Base-by-base conservation (phyloP, 2,797 vertebrate genomes). In the Micromesistius poutassou region DNA sequence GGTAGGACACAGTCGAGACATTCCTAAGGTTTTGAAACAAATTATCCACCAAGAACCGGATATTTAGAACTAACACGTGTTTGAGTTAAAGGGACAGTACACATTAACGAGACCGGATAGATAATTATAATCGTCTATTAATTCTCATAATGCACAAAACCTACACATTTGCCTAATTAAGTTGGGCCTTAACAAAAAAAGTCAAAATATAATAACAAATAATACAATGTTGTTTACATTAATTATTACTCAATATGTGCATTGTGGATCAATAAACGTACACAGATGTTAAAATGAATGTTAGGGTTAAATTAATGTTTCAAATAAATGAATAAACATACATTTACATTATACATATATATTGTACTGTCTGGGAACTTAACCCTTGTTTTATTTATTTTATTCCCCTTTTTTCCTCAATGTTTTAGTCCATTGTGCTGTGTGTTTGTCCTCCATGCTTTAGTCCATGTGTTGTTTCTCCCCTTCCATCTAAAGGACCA, bases 31-130 rank as follows among this genome's bases (percentile, higher is more conserved):
- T 68, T 68, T 68, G 25, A 68, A 68, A 68, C 25, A 25, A 62
- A 25, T 25, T 68, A 2, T 28, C 7, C 62, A 28, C 22, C 22
- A 25, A n/a, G 1, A 62, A 85, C 86, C 91, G 91, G 90, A 93
- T 90, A 84, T 93, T 90, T 91, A 85, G 77, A n/a, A 7, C 40
- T 19, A 84, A 83, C 87, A 91, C 90, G 92, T 91, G 90, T 2
- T 82, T 36, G 0, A 14, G 46, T 94, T 92, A 92, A 94, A 93
- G 92, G 71, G 86, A 83, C 88, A 89, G 88, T 83, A 1, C 77
- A 75, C 38, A 14, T 73, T 74, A 14, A 42, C 28, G 30, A 38
- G 33, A 28, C 25, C 0, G 71, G 35, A 73, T n/a, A 8, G 5
- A 25, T 68, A 28, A 2, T 28, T 68, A 12, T 62, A 62, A 22